Evolutionary conservation across 2,888 invertebrate species (phyloP).

Genomic region (Leptinotarsa tumamoca): DNA sequence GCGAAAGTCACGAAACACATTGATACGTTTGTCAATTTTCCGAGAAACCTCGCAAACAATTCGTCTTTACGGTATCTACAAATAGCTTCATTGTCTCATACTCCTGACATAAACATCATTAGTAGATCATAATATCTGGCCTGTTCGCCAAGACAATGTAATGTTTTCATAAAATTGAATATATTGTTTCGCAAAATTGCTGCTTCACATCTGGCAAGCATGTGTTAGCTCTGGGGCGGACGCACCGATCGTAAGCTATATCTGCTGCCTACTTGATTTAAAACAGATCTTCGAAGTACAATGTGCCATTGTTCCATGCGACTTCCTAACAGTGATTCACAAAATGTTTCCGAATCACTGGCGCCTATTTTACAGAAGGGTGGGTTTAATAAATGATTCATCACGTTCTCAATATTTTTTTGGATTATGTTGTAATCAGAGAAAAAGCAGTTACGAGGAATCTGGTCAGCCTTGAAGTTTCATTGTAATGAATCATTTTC

Average conservation of each 20-base stretch:
- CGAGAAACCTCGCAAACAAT: neutral
- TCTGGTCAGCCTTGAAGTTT: no score
- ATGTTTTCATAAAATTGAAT: constrained; percentile 45
- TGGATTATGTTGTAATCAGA: neutral
- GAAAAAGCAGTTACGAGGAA: no score
- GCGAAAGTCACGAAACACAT: no score
- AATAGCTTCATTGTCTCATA: constrained; percentile 16
- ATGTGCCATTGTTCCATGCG: constrained; percentile 46
- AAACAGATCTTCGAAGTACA: constrained; percentile 48
- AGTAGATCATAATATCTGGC: constrained; percentile 37
- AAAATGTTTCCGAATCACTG: constrained; percentile 36
- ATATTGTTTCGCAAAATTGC: constrained; percentile 48
- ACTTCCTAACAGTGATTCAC: constrained; percentile 44
- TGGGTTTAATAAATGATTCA: neutral
- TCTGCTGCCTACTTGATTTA: constrained; percentile 47
- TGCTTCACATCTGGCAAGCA: constrained; percentile 43
- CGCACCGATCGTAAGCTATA: constrained; percentile 38
- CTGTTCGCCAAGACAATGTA: constrained; percentile 46
- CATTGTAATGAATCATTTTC: no score
- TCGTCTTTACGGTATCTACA: constrained; percentile 1
- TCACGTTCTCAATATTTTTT: neutral
- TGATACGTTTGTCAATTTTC: neutral
- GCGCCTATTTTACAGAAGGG: neutral
- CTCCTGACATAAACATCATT: constrained; percentile 30
- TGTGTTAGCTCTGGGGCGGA: constrained; percentile 37